Percentiles rank a stretch among this genome's conserved stretches.
phyloP scores from a whole-genome alignment of 2,888 invertebrate species.

The Abrostola triplasia region DNA sequence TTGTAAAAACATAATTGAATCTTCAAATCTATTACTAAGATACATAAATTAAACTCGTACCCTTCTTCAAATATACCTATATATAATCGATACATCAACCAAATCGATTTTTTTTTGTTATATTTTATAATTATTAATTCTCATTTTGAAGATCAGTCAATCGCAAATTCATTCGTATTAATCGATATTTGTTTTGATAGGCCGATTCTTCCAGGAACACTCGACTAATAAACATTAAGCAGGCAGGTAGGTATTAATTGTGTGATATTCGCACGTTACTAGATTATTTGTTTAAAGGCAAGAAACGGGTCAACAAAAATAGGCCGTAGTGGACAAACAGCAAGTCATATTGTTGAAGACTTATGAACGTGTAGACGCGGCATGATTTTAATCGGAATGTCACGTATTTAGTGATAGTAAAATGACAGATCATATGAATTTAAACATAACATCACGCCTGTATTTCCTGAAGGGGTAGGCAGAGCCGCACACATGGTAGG shows the following conservation, averaged over 20 bases:
- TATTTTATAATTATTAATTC: not conserved
- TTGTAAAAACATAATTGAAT: too few relatives aligned
- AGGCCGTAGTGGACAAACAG: slow-evolving; percentile 74
- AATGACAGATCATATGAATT: too few relatives aligned
- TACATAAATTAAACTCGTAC: too few relatives aligned
- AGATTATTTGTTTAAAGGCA: slow-evolving; percentile 78
- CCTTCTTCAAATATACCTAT: too few relatives aligned
- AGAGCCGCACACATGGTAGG: too few relatives aligned
- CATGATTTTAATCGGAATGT: slow-evolving; percentile 33
- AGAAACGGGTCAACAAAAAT: slow-evolving; percentile 74
- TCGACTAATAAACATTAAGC: slow-evolving; percentile 47
- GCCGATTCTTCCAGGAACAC: slow-evolving; percentile 43
- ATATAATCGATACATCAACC: too few relatives aligned
- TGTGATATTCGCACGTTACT: slow-evolving; percentile 73
- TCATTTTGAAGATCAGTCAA: slow-evolving; percentile 12
- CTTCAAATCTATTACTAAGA: too few relatives aligned
- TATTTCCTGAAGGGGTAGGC: too few relatives aligned
- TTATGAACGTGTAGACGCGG: slow-evolving; percentile 56
- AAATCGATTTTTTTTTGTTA: too few relatives aligned
- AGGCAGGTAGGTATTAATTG: slow-evolving; percentile 63
- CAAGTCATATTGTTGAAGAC: slow-evolving; percentile 81
- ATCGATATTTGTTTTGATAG: slow-evolving; percentile 28
- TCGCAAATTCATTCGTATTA: slow-evolving; percentile 21
- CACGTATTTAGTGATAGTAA: too few relatives aligned
- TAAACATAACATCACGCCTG: too few relatives aligned